phyloP scores from a whole-genome alignment of 2,888 invertebrate genomes.

The Platypus cylindrus region DNA sequence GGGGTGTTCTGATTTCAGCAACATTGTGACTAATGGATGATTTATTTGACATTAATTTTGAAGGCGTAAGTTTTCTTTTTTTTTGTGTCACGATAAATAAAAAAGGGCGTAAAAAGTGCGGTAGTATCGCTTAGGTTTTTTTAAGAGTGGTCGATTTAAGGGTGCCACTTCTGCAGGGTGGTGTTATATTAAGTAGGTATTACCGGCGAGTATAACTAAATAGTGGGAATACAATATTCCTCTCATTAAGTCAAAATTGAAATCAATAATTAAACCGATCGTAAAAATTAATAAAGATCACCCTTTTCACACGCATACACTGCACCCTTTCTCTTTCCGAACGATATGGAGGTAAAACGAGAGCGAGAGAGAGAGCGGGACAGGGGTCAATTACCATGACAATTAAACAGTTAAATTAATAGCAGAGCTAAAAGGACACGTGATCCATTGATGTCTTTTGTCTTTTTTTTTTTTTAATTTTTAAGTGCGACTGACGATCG shows the following conservation, averaged over 20 bases:
- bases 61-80: conserved; percentile 26
- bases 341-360: too few relatives aligned
- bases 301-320: too few relatives aligned
- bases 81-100: conserved; percentile 12
- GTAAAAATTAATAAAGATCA: too few relatives aligned
- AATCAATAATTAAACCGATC: too few relatives aligned
- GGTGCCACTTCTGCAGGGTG: too few relatives aligned
- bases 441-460: too few relatives aligned
- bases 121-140: neutral
- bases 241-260: too few relatives aligned
- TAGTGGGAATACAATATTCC: too few relatives aligned
- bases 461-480: neutral
- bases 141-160: too few relatives aligned
- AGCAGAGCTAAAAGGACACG: conserved; percentile 1
- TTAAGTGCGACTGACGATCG: neutral
- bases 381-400: conserved; percentile 1
- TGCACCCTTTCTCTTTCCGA: too few relatives aligned
- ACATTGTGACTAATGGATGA: conserved; percentile 32
- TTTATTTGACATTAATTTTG: conserved; percentile 33
- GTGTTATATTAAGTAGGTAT: neutral
- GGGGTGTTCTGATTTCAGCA: conserved; percentile 27
- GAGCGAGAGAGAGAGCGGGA: too few relatives aligned
- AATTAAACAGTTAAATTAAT: neutral
- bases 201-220: neutral
- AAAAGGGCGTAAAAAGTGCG: conserved; percentile 12